phyloP scores from a whole-genome alignment of 53 echinoderm and acorn worm species.

The Crossaster papposus region DNA sequence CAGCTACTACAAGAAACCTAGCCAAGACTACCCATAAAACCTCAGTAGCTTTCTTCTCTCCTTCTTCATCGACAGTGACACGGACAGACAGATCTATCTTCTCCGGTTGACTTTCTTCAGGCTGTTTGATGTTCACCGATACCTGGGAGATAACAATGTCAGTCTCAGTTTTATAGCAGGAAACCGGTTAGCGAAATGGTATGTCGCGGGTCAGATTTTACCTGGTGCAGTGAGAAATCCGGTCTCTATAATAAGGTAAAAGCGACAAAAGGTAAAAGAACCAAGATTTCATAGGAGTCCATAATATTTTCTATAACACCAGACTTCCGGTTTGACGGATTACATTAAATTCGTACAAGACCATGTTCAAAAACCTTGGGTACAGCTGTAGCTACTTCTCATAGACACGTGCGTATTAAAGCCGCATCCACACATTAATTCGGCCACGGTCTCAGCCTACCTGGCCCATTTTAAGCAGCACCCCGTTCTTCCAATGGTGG shows the following conservation, averaged over 20 bases:
- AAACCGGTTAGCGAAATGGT: too few relatives aligned
- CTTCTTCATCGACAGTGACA: constrained; percentile 90
- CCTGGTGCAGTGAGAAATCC: too few relatives aligned
- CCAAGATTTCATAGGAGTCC: too few relatives aligned
- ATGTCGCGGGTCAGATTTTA: too few relatives aligned
- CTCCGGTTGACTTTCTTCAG: constrained; percentile 43
- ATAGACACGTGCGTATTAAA: background rate
- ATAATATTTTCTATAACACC: too few relatives aligned
- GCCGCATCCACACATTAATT: background rate
- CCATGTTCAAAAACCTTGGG: too few relatives aligned
- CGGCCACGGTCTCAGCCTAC: constrained; percentile 23
- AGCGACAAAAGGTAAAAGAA: too few relatives aligned
- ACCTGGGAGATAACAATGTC: constrained; percentile 59
- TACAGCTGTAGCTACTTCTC: too few relatives aligned
- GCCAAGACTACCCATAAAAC: constrained; percentile 85
- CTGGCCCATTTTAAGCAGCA: constrained; percentile 92
- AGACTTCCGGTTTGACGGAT: too few relatives aligned
- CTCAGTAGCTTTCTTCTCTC: constrained; percentile 81
- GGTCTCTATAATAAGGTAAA: too few relatives aligned
- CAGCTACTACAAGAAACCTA: constrained; percentile 69
- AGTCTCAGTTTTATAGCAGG: background rate
- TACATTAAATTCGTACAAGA: too few relatives aligned
- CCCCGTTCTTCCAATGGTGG: constrained; percentile 86
- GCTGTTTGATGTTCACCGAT: constrained; percentile 73
- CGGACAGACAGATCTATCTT: constrained; percentile 75